Base-by-base conservation (phyloP, 1,140 invertebrate species). In the Drosophila yakuba region DNA sequence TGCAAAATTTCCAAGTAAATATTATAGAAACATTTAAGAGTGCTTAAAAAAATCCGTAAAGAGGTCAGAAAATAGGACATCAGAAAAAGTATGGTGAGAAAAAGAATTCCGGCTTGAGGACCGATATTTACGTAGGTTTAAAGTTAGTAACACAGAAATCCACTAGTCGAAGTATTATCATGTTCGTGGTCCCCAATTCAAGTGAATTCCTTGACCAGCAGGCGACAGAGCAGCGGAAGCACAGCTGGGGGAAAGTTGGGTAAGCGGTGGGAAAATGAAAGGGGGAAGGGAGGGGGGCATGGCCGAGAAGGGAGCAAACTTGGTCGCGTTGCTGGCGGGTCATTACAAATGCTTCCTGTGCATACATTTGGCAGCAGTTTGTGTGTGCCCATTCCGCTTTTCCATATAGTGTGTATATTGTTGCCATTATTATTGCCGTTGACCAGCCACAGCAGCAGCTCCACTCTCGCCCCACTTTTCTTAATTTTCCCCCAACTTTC, bases 321-420 rank as follows among this genome's bases (percentile, higher is more conserved):
- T 67, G 52, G 48, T 78, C 56, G 74, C 74, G 54, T n/a, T 51
- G 48, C 48, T 51, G 48, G 48, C 44, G 67, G 61, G 68, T 69
- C 61, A 81, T 88, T 88, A 88, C 83, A 86, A 86, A 86, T 86
- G 83, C 84, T 86, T 86, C 83, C 83, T 82, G 75, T 83, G 83
- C 83, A 86, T 86, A 86, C 84, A 86, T 85, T 84, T 86, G 82
- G 78, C 82, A 86, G 82, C 66, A 71, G 61, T 79, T 71, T 74
- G 62, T 50, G 50, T 44, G 7, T 35, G 39, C 15, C 38, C n/a
- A 20, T 35, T 48, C 38, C 56, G 41, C 5, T 52, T 36, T 45
- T 10, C 20, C 58, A 64, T 36, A 15, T 15, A 36, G 48, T 80
- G 48, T 60, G 41, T 68, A 43, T 68, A 62, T 62, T 71, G 51